Evolutionary conservation across 2,888 invertebrate species (phyloP).

Genomic region (Sarcophaga subvicina): DNA sequence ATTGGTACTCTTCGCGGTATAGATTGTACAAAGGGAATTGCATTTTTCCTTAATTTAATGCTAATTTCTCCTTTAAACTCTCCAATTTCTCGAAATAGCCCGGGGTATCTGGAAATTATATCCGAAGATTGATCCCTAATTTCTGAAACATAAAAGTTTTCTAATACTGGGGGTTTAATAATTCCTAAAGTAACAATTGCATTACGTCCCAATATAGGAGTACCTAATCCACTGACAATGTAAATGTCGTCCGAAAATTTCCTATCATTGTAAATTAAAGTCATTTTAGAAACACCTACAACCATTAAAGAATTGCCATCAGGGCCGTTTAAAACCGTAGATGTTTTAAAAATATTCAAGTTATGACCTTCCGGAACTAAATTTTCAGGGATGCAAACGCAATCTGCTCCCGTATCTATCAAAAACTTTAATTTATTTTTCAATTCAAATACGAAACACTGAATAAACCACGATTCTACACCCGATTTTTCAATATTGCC

Average conservation of each 20-base stretch:
- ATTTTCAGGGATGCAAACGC: too few species aligned
- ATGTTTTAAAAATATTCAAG: background rate
- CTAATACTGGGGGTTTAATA: slow-evolving; percentile 8
- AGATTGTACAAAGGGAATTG: too few species aligned
- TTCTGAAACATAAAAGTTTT: background rate
- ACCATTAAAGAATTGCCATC: slow-evolving; percentile 8
- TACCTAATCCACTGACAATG: background rate
- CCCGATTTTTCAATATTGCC: too few species aligned
- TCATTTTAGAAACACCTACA: slow-evolving; percentile 42
- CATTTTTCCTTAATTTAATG: too few species aligned
- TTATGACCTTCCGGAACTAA: too few species aligned
- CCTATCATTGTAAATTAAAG: slow-evolving; percentile 46
- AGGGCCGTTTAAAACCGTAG: background rate
- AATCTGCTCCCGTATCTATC: too few species aligned
- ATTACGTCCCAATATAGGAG: slow-evolving; percentile 6
- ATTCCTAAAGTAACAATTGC: slow-evolving; percentile 10
- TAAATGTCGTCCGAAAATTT: slow-evolving; percentile 31
- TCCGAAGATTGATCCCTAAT: background rate
- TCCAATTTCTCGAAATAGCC: background rate
- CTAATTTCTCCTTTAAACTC: background rate
- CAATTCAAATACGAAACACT: too few species aligned
- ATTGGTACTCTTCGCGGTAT: too few species aligned
- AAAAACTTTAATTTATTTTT: too few species aligned
- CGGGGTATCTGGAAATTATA: background rate
- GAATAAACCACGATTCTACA: too few species aligned